Evolutionary conservation across 2,888 invertebrate genomes (phyloP).

Genomic region (Phalera bucephala): DNA sequence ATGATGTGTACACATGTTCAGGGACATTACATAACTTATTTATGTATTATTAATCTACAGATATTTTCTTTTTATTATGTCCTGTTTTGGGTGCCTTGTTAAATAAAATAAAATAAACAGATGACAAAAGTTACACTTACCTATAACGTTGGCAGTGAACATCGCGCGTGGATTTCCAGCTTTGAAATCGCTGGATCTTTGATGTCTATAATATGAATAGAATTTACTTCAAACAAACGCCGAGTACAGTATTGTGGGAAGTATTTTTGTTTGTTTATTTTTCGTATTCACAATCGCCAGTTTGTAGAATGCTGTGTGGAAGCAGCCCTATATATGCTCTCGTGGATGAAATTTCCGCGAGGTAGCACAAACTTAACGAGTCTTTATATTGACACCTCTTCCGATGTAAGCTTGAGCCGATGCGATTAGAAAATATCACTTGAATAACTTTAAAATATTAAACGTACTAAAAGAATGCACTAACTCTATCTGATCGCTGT

Average conservation of each 20-base stretch:
- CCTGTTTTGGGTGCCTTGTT: too few relatives aligned
- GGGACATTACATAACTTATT: too few relatives aligned
- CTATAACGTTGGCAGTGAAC: constrained; percentile 3
- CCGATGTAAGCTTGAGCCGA: constrained; percentile 36
- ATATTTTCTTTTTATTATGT: too few relatives aligned
- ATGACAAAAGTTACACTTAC: constrained; percentile 7
- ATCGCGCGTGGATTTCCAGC: constrained; percentile 1
- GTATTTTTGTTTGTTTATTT: constrained; percentile 14
- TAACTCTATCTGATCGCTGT: too few relatives aligned
- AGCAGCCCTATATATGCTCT: constrained; percentile 32
- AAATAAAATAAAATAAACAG: too few relatives aligned
- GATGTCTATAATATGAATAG: constrained; percentile 21
- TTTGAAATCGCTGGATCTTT: constrained; percentile 17
- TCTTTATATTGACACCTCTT: constrained; percentile 48
- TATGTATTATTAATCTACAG: too few relatives aligned
- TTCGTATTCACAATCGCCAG: constrained; percentile 18
- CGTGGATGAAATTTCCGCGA: constrained; percentile 48
- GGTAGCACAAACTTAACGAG: constrained; percentile 66
- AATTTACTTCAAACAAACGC: constrained; percentile 19
- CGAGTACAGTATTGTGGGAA: constrained; percentile 9
- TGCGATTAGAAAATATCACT: constrained; percentile 25
- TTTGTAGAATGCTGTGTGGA: constrained; percentile 22
- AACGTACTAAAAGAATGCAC: too few relatives aligned
- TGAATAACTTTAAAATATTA: constrained; percentile 6
- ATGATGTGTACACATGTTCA: too few relatives aligned